Conservation (phyloP, 2,113 vertebrate genomes). For the Cacatua alba region DNA sequence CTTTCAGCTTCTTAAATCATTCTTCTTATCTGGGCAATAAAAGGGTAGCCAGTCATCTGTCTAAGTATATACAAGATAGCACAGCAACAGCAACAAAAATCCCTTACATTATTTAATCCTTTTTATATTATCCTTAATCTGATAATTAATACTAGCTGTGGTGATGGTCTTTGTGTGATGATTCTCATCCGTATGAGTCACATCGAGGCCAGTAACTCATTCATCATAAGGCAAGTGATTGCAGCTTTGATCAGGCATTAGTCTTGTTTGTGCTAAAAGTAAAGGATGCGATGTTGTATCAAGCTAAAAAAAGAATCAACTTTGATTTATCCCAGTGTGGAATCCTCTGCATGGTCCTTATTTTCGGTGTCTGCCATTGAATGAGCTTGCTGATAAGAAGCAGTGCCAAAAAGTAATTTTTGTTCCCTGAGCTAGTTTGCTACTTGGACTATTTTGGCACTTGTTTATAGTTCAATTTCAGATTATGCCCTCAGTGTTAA, state of each 20-base stretch:
- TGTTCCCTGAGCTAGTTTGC: background rate
- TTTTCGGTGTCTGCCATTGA: background rate
- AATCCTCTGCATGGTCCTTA: background rate
- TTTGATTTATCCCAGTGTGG: background rate
- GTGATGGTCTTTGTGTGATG: background rate
- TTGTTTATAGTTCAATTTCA: background rate
- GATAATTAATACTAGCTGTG: background rate
- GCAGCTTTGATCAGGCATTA: background rate
- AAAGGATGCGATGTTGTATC: background rate
- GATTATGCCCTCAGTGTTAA: background rate
- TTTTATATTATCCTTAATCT: background rate
- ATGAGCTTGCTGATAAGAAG: background rate
- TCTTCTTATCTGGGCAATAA: background rate
- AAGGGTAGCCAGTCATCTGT: background rate
- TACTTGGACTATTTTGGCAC: background rate
- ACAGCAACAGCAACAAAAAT: background rate
- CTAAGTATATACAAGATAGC: background rate
- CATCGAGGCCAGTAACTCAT: background rate
- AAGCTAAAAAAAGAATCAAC: background rate
- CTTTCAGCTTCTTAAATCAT: background rate
- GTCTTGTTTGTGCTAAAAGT: background rate
- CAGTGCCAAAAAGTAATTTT: background rate
- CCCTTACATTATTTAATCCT: background rate
- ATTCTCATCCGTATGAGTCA: background rate
- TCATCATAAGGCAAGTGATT: background rate